These are phyloP conservation scores for Heliconius hewitsoni DNA, from an alignment of 1,140 invertebrate genomes.

Conservation along the genomic window DNA sequence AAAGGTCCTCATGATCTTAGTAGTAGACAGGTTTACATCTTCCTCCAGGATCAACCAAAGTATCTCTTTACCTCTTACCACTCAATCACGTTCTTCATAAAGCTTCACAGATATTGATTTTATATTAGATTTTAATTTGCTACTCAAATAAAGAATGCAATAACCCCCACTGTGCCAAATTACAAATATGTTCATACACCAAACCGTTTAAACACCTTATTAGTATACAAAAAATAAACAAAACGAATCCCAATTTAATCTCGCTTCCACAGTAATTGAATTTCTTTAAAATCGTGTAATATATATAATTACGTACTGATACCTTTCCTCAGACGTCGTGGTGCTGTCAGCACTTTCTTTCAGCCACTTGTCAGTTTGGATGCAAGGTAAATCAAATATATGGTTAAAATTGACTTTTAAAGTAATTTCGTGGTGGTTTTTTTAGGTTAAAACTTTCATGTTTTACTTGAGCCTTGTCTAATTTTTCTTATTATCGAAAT, in stretches of 20 bases:
- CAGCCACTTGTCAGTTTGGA: constrained; percentile 29
- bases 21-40: no score
- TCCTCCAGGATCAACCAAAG: no score
- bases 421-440: background rate
- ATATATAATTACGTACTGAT: constrained; percentile 67
- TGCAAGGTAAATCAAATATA: constrained; percentile 13
- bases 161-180: background rate
- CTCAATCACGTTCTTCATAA: no score
- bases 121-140: background rate
- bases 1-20: no score
- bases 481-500: no score
- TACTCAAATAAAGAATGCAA: background rate
- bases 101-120: background rate
- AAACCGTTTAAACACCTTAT: constrained; percentile 4
- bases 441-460: background rate
- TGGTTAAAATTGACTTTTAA: constrained; percentile 12
- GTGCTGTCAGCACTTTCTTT: constrained; percentile 65
- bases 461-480: background rate
- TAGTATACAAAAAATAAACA: constrained; percentile 7
- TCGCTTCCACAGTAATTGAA: constrained; percentile 43
- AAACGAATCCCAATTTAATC: background rate
- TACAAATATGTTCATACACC: background rate
- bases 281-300: constrained; percentile 45
- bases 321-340: constrained; percentile 50
- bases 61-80: no score